phyloP scores from a whole-genome alignment of 2,888 invertebrate species.

The Encarsia formosa region DNA sequence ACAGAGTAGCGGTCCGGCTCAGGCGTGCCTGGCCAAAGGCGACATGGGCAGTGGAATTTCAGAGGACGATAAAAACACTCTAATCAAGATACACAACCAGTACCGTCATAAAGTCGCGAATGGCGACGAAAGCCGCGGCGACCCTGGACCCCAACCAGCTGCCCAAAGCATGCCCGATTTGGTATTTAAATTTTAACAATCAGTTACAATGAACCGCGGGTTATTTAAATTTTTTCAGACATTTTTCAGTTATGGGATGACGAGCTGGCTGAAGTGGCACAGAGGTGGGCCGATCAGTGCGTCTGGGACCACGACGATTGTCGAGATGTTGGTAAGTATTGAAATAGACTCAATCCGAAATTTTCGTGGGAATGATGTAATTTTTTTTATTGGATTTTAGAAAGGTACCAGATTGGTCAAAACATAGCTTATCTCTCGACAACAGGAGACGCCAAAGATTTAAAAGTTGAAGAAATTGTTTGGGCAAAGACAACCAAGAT shows the following conservation, averaged over 20 bases:
- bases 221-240: not conserved
- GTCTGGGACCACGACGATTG: constrained; percentile 47
- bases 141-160: constrained; percentile 33
- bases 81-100: constrained; percentile 28
- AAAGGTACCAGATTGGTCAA: no score
- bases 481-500: constrained; percentile 51
- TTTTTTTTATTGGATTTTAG: no score
- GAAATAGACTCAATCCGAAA: no score
- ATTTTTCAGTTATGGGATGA: constrained; percentile 35
- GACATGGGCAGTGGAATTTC: not conserved
- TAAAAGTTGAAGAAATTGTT: constrained; percentile 38
- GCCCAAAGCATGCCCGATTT: constrained; percentile 13
- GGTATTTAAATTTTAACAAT: constrained; percentile 2
- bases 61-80: constrained; percentile 3
- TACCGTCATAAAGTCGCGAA: constrained; percentile 25
- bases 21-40: not conserved
- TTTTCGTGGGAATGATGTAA: no score
- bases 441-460: constrained; percentile 23
- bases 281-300: constrained; percentile 52
- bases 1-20: not conserved
- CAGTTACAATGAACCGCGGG: not conserved
- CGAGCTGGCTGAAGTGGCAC: constrained; percentile 48
- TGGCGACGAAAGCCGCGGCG: constrained; percentile 30
- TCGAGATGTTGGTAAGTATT: constrained; percentile 42
- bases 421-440: constrained; percentile 40